A percentile compares a stretch with the other conserved stretches of the same genome.
Conservation (phyloP, 1,140 invertebrate genomes). For the Ceratoteleas bidentatus region DNA sequence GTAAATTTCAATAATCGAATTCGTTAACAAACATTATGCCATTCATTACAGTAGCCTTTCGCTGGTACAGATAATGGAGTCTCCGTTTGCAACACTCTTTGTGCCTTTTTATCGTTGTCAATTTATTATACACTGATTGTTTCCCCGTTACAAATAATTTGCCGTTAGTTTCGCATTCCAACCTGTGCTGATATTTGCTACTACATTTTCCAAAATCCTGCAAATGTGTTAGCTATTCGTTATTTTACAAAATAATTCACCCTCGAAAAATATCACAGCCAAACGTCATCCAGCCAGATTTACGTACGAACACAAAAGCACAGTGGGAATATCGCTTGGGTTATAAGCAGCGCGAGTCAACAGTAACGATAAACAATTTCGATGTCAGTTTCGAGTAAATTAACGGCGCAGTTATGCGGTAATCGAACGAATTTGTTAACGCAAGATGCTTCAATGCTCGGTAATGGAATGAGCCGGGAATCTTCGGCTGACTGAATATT, state of each 20-base stretch:
- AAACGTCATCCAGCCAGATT: background rate
- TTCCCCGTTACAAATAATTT: too few relatives aligned
- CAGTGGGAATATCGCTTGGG: background rate
- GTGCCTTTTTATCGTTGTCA: background rate
- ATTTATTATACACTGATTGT: too few relatives aligned
- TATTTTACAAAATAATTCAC: background rate
- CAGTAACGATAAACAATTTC: conserved; percentile 32
- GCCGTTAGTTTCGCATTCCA: too few relatives aligned
- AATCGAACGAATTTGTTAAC: conserved; percentile 58
- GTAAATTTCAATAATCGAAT: background rate
- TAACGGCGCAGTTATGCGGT: conserved; percentile 40
- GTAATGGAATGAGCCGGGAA: conserved; percentile 49
- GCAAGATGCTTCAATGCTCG: conserved; percentile 43
- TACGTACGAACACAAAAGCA: background rate
- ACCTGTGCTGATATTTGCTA: too few relatives aligned
- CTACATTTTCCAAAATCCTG: too few relatives aligned
- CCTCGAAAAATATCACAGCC: background rate
- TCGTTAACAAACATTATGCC: background rate
- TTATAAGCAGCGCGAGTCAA: conserved; percentile 11
- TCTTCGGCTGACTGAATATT: conserved; percentile 42
- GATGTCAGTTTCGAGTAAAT: conserved; percentile 37
- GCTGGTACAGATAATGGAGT: too few relatives aligned
- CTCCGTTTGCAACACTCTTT: background rate
- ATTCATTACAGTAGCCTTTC: background rate
- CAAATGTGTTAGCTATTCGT: too few relatives aligned